Evolutionary conservation across 2,113 vertebrate species (phyloP).

Genomic region (Atherinomorus stipes): DNA sequence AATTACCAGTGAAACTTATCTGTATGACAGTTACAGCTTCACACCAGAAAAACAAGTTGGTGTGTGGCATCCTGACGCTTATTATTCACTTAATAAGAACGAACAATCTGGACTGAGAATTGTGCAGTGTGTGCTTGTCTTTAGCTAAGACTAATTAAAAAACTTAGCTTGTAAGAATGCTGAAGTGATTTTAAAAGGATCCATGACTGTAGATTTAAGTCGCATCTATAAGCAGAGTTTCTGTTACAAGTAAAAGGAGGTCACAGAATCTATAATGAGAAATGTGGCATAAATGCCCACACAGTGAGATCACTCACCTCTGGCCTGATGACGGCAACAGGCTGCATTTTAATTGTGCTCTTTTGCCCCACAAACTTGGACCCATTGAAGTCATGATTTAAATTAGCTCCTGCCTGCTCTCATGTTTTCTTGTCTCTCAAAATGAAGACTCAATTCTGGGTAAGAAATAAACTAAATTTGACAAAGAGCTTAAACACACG

Average conservation of each 20-base stretch:
- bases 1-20: too few relatives aligned
- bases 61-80: too few relatives aligned
- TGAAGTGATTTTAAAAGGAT: too few relatives aligned
- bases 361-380: constrained; percentile 19
- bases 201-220: background rate
- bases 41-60: too few relatives aligned
- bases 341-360: constrained; percentile 43
- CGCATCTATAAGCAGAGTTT: background rate
- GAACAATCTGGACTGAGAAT: too few relatives aligned
- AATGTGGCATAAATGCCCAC: background rate
- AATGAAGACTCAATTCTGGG: constrained; percentile 32
- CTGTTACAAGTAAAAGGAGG: background rate
- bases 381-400: constrained; percentile 3
- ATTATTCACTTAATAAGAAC: too few relatives aligned
- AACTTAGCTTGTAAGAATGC: background rate
- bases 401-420: constrained; percentile 19
- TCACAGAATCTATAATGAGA: background rate
- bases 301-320: constrained; percentile 26
- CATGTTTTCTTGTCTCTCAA: constrained; percentile 12
- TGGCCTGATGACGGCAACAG: constrained; percentile 32
- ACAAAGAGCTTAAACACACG: constrained; percentile 1
- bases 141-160: background rate
- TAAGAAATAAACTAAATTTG: constrained; percentile 14
- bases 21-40: too few relatives aligned
- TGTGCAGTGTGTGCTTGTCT: background rate